Percentiles rank a stretch among this genome's conserved stretches.
Evolutionary conservation across 2,113 vertebrate species (phyloP).

Genomic region (Bufo gargarizans): DNA sequence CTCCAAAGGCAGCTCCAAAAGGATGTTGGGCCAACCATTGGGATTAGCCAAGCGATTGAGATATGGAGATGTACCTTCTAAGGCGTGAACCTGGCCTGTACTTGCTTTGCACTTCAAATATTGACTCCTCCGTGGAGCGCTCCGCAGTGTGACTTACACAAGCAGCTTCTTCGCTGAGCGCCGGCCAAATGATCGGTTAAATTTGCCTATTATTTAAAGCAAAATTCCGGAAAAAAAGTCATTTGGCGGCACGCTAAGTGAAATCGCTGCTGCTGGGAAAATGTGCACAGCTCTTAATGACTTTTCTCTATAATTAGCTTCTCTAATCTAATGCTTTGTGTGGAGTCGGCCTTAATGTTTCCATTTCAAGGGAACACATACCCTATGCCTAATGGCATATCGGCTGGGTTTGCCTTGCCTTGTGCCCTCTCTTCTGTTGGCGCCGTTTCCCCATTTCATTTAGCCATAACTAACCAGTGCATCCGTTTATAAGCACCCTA

Average conservation of each 20-base stretch:
- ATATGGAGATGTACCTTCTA: not conserved
- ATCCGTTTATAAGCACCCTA: too few species aligned
- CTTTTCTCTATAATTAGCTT: conserved; percentile 19
- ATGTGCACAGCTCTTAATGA: conserved; percentile 39
- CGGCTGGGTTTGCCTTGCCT: too few species aligned
- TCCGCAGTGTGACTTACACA: not conserved
- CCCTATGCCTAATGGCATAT: too few species aligned
- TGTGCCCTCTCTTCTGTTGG: too few species aligned
- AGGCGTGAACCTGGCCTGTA: not conserved
- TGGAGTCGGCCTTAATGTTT: not conserved
- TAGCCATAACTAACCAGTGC: too few species aligned
- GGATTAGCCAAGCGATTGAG: not conserved
- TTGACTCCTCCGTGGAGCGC: not conserved
- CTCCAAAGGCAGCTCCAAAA: too few species aligned
- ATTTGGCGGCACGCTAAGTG: conserved; percentile 35
- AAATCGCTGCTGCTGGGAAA: conserved; percentile 36
- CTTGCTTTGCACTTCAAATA: conserved; percentile 15
- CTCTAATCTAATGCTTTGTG: not conserved
- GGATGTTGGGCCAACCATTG: not conserved
- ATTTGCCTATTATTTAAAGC: conserved; percentile 32
- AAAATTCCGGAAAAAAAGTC: conserved; percentile 30
- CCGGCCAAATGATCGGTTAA: conserved; percentile 37
- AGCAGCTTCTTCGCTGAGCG: conserved; percentile 21
- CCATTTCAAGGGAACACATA: not conserved
- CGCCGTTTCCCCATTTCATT: too few species aligned